Conservation (phyloP, 2,113 vertebrate genomes). For the Pithys albifrons region DNA sequence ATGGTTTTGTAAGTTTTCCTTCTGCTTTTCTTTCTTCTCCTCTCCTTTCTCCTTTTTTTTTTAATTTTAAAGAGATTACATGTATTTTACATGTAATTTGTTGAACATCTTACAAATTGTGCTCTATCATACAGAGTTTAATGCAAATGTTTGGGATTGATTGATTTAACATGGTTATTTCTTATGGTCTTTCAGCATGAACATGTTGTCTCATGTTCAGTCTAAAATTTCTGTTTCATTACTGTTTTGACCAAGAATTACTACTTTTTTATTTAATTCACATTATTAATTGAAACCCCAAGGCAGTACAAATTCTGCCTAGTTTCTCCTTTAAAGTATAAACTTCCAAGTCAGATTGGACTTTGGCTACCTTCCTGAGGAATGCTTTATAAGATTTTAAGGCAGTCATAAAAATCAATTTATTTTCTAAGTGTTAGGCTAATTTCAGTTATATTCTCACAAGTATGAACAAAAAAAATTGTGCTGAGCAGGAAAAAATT, state of each 20-base stretch:
- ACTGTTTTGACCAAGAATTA: background rate
- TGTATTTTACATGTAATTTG: background rate
- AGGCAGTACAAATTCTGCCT: background rate
- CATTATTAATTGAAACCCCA: background rate
- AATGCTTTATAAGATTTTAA: background rate
- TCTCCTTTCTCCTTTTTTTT: background rate
- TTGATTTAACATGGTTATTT: background rate
- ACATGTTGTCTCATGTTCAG: background rate
- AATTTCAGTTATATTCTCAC: background rate
- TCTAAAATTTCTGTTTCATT: background rate
- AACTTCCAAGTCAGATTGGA: background rate
- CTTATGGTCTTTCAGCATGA: background rate
- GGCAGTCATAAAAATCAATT: background rate
- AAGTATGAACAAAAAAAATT: background rate
- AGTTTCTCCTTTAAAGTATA: background rate
- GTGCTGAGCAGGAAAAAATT: background rate
- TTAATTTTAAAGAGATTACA: background rate
- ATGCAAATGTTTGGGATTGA: background rate
- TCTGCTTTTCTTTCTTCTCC: background rate
- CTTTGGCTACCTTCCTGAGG: background rate
- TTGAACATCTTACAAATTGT: background rate
- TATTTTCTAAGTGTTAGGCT: background rate
- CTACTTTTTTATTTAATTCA: background rate
- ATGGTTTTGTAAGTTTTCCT: background rate
- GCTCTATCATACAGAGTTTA: background rate